Base-by-base conservation (phyloP, 2,888 invertebrate species). In the Phortica magna region DNA sequence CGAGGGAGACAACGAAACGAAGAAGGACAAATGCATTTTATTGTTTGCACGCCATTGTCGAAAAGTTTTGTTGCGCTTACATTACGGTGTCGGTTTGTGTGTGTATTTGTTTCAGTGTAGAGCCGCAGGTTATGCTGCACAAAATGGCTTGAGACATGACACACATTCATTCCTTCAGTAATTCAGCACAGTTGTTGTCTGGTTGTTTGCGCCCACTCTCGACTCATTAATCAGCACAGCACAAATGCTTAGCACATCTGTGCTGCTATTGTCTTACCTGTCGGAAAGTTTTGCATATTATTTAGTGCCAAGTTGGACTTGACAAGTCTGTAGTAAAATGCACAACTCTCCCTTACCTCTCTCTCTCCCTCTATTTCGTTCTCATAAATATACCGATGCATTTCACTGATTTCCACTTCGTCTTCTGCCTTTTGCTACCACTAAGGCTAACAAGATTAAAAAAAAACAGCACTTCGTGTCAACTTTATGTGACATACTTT, bases 1-100 rank as follows among this genome's bases (percentile, higher is more conserved):
- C 10, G 74, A 74, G 3, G 59, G 72, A n/a, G 65, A 61, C 57
- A 79, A 31, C 78, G 41, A 41, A 31, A 76, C 9, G 71, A 76
- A 14, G 74, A 74, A 7, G 59, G 74, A n/a, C 64, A 64, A n/a
- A 43, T n/a, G 22, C 19, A 22, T 22, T 19, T 19, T n/a, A 59
- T 59, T 59, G 17, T 59, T 59, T n/a, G 22, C n/a, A 9, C 9
- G 59, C 19, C 59, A 59, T 12, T 59, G 9, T 59, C 9, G 19
- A 59, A n/a, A 59, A 55, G 9, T 59, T 59, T 59, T 12, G 12
- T 59, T 59, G 7, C 22, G 12, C 59, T 59, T 2, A 31, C 31
- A 31, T 4, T 31, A 31, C 31, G 31, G 31, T 31, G 31, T 48
- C 2, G 7, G 9, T 48, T 2, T 5, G 48, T 48, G 48, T 48